Evolutionary conservation across 2,797 vertebrate genomes (phyloP).

Genomic region (Gephyroberyx darwinii): DNA sequence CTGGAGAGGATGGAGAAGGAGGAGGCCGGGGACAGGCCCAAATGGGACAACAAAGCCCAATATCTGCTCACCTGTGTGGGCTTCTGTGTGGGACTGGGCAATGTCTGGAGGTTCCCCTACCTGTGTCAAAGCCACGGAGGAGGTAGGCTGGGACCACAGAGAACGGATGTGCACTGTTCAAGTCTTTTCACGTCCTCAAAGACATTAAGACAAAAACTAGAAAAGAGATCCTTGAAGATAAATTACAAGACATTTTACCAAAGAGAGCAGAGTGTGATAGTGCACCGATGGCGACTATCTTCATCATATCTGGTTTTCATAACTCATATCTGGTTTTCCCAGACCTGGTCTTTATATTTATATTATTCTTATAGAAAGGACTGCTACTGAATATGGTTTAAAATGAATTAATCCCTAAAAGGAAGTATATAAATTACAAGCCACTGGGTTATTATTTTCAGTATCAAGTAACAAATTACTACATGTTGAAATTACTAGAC

Average conservation of each 20-base stretch:
- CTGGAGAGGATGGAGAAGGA: conserved; percentile 86
- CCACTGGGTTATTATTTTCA: conserved; percentile 5
- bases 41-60: conserved; percentile 97
- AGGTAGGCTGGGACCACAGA: conserved; percentile 79
- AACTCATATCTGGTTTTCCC: neutral
- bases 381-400: neutral
- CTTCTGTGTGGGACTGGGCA: conserved; percentile 95
- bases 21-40: conserved; percentile 86
- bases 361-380: neutral
- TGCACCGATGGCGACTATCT: no score
- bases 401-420: neutral
- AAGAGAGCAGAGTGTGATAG: no score
- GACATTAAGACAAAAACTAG: neutral
- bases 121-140: conserved; percentile 95
- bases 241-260: neutral
- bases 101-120: conserved; percentile 94
- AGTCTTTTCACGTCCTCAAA: neutral
- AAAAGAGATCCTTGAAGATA: neutral
- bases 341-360: no score
- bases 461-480: neutral
- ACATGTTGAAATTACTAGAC: neutral
- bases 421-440: neutral
- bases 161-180: neutral
- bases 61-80: conserved; percentile 96
- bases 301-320: neutral